These are phyloP conservation scores for Cheilinus undulatus DNA, from an alignment of 2,113 vertebrate genomes.

Conservation along the genomic window DNA sequence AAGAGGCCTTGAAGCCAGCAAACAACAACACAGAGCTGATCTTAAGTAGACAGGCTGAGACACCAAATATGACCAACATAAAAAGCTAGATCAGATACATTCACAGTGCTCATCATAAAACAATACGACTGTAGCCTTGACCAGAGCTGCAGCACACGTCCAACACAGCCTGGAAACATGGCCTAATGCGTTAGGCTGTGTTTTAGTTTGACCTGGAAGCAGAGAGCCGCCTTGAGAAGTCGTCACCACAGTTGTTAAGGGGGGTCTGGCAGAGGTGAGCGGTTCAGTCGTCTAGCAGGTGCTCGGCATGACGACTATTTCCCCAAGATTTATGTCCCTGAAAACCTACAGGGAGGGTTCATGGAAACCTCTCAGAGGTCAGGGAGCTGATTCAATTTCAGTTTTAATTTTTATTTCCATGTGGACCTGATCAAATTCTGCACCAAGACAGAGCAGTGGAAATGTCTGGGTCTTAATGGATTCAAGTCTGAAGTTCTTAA, in stretches of 20 bases:
- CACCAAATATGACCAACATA: constrained; percentile 34
- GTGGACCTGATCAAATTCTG: constrained; percentile 31
- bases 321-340: constrained; percentile 72
- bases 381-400: constrained; percentile 57
- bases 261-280: constrained; percentile 41
- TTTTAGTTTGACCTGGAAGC: constrained; percentile 56
- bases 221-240: constrained; percentile 55
- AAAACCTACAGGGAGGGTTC: constrained; percentile 68
- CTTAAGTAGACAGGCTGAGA: constrained; percentile 23
- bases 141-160: neutral
- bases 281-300: constrained; percentile 58
- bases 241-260: constrained; percentile 63
- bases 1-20: constrained; percentile 50
- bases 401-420: constrained; percentile 52
- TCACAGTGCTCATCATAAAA: constrained; percentile 55
- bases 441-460: constrained; percentile 7
- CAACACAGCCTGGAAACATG: constrained; percentile 14
- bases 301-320: constrained; percentile 62
- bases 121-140: constrained; percentile 55
- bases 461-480: constrained; percentile 3
- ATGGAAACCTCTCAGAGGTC: constrained; percentile 60
- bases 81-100: constrained; percentile 49
- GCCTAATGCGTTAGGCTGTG: too few relatives aligned
- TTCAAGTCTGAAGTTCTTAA: constrained; percentile 2
- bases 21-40: constrained; percentile 24